Conservation (phyloP, 2,888 invertebrate genomes). For the Thereva nobilitata region DNA sequence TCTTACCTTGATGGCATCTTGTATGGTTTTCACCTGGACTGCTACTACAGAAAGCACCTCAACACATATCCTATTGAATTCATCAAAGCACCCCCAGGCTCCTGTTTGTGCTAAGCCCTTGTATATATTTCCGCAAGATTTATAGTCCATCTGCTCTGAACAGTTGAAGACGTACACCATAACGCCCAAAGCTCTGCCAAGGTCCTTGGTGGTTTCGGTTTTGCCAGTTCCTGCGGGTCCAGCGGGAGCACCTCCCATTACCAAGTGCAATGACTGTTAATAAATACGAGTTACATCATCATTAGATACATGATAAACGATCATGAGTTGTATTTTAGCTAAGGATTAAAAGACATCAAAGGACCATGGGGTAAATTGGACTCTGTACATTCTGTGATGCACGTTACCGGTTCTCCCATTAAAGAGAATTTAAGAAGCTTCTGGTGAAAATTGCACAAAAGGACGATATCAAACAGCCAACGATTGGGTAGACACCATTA, state of each 20-base stretch:
- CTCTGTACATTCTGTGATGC: too few relatives aligned
- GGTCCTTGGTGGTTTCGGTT: constrained; percentile 96
- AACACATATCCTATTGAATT: constrained; percentile 96
- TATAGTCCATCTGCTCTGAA: constrained; percentile 98
- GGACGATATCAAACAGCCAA: too few relatives aligned
- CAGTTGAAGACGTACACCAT: constrained; percentile 98
- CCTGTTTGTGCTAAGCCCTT: constrained; percentile 93
- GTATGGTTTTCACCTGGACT: constrained; percentile 86
- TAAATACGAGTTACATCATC: neutral
- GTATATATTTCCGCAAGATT: constrained; percentile 94
- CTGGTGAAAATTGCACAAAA: too few relatives aligned
- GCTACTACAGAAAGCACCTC: constrained; percentile 96
- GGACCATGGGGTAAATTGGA: too few relatives aligned
- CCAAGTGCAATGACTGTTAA: constrained; percentile 76
- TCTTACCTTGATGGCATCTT: constrained; percentile 81
- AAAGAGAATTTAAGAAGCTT: too few relatives aligned
- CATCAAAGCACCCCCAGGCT: constrained; percentile 97
- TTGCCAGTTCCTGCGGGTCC: constrained; percentile 96
- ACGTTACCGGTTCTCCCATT: too few relatives aligned
- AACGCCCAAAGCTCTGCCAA: constrained; percentile 93
- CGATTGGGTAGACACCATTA: too few relatives aligned
- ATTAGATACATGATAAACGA: constrained; percentile 22
- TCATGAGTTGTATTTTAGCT: too few relatives aligned
- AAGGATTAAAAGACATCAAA: too few relatives aligned
- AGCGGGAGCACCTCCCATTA: constrained; percentile 97